Evolutionary conservation across 2,113 vertebrate genomes (phyloP).

Genomic region (Pagrus major): DNA sequence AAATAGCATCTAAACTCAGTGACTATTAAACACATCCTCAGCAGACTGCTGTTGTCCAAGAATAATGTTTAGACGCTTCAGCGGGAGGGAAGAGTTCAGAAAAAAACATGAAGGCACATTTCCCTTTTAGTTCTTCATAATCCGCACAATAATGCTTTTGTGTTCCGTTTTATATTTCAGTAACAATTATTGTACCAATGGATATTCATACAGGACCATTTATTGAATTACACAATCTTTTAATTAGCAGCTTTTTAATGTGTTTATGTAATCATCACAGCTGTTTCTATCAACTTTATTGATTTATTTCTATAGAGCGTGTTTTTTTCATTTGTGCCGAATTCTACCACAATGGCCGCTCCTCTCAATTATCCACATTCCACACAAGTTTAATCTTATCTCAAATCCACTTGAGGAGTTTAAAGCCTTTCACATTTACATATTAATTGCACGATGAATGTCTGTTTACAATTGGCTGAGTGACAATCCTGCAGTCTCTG

Average conservation of each 20-base stretch:
- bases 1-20: too few relatives aligned
- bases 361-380: neutral
- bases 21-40: neutral
- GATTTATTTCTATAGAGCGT: neutral
- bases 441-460: constrained; percentile 25
- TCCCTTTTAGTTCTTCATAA: neutral
- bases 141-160: neutral
- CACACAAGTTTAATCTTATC: constrained; percentile 4
- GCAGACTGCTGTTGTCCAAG: too few relatives aligned
- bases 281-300: neutral
- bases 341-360: neutral
- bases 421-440: constrained; percentile 8
- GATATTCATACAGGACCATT: neutral
- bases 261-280: constrained; percentile 1
- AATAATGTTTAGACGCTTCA: too few relatives aligned
- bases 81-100: neutral
- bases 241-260: neutral
- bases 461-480: neutral
- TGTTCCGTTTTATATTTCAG: neutral
- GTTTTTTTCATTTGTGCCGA: neutral
- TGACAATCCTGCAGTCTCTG: neutral
- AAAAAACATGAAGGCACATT: neutral
- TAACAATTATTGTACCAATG: neutral
- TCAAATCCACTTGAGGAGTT: constrained; percentile 14
- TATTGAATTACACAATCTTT: neutral